Evolutionary conservation across 2,888 invertebrate genomes (phyloP).

Genomic region (Tenthredo mesomela): DNA sequence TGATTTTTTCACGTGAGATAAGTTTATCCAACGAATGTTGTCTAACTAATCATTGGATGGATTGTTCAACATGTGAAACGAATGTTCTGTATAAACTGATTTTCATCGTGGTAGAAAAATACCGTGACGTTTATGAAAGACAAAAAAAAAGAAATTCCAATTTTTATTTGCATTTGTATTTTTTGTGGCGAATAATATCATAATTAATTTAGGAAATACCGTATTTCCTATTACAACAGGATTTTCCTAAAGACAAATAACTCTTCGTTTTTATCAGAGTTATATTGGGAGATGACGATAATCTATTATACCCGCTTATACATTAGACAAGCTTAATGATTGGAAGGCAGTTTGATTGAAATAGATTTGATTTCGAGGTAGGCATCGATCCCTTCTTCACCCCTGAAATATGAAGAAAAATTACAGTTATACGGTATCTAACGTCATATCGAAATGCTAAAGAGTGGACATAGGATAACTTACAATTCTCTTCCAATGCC

Average conservation of each 20-base stretch:
- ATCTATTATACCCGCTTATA: background rate
- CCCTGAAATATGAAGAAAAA: constrained; percentile 80
- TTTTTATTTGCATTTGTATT: too few species aligned
- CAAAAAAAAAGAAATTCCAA: too few species aligned
- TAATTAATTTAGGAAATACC: too few species aligned
- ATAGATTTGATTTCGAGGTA: constrained; percentile 90
- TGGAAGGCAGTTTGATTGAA: constrained; percentile 77
- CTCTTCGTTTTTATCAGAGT: background rate
- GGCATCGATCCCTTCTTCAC: constrained; percentile 86
- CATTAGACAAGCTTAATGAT: constrained; percentile 52
- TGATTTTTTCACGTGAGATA: too few species aligned
- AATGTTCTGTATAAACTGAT: too few species aligned
- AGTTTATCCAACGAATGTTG: too few species aligned
- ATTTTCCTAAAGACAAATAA: background rate
- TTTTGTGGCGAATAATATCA: too few species aligned
- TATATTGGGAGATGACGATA: background rate
- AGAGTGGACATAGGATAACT: constrained; percentile 49
- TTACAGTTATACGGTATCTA: background rate
- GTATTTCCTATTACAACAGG: too few species aligned
- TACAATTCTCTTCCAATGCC: constrained; percentile 88
- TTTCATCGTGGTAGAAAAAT: too few species aligned
- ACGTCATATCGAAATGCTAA: background rate
- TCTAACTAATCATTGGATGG: too few species aligned
- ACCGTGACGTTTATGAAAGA: too few species aligned
- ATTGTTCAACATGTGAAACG: too few species aligned